Base-by-base conservation (phyloP, 2,888 invertebrate species). In the Cheiracanthium punctorium region DNA sequence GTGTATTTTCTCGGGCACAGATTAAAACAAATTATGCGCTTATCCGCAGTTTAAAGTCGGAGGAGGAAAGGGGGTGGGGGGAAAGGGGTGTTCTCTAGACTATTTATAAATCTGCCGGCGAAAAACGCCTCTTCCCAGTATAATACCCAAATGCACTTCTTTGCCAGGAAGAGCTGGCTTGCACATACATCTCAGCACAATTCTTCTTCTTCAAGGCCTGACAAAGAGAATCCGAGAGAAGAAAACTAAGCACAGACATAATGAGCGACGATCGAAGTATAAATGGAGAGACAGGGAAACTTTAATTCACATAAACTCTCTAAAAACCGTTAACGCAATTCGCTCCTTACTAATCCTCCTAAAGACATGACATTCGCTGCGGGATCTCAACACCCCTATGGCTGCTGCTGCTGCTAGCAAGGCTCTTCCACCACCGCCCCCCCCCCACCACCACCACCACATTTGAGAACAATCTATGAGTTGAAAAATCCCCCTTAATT, bases 401-500 rank as follows among this genome's bases (percentile, higher is more conserved):
- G 4, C 37, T 37, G 37, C 37, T 41, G 43, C 75, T n/a, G n/a
- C n/a, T n/a, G n/a, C n/a, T n/a, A n/a, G n/a, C n/a, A n/a, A n/a
- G n/a, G n/a, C 37, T 37, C 37, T 37, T n/a, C 37, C 37, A 7
- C 37, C 37, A 37, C 37, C 37, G 4, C 10, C 37, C 37, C 37
- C 24, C 58, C 58, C 2, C 58, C 48, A 10, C 48, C n/a, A 12
- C 37, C 37, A 10, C 37, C 37, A 37, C 48, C 58, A n/a, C 58
- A 24, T 58, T 58, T 24, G 58, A 58, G 58, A 58, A 58, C 58
- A 58, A 58, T 58, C 58, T 58, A 58, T 58, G 58, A 58, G 58
- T 58, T 79, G 77, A 84, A 77, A 77, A 73, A 73, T 84, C 77
- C 84, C 84, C 69, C 77, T 79, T 84, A 79, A 84, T 84, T 84